phyloP scores from a whole-genome alignment of 2,113 vertebrate species.

The Tachycineta bicolor region DNA sequence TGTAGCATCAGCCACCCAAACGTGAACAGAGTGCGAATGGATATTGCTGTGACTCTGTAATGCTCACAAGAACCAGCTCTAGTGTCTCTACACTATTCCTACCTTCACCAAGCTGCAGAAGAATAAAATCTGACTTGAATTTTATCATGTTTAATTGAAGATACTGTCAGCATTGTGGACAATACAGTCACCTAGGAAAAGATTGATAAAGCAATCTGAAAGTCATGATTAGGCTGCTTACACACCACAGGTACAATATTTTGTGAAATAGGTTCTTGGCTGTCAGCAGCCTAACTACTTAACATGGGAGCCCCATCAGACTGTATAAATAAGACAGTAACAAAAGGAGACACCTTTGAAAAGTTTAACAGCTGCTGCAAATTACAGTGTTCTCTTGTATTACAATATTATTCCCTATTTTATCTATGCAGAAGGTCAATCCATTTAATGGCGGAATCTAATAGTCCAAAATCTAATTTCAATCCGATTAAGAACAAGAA shows the following conservation, averaged over 20 bases:
- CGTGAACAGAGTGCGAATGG: neutral
- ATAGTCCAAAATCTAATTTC: conserved; percentile 28
- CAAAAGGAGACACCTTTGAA: neutral
- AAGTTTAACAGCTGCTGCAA: conserved; percentile 15
- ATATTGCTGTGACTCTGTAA: neutral
- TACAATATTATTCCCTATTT: neutral
- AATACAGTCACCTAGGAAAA: neutral
- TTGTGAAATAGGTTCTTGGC: neutral
- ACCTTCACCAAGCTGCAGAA: neutral
- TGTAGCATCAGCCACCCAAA: neutral
- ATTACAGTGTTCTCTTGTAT: neutral
- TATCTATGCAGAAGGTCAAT: neutral
- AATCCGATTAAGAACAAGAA: conserved; percentile 5
- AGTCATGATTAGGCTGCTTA: neutral
- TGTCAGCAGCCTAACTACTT: neutral
- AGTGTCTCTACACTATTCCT: neutral
- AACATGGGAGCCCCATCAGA: neutral
- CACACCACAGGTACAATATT: neutral
- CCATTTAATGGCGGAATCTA: neutral
- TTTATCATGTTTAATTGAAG: neutral
- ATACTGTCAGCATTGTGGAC: neutral
- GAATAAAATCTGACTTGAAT: conserved; percentile 14
- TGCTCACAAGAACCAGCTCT: neutral
- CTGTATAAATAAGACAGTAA: neutral
- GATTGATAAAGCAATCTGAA: neutral